Evolutionary conservation across 2,113 vertebrate species (phyloP).

Genomic region (Probosciger aterrimus): DNA sequence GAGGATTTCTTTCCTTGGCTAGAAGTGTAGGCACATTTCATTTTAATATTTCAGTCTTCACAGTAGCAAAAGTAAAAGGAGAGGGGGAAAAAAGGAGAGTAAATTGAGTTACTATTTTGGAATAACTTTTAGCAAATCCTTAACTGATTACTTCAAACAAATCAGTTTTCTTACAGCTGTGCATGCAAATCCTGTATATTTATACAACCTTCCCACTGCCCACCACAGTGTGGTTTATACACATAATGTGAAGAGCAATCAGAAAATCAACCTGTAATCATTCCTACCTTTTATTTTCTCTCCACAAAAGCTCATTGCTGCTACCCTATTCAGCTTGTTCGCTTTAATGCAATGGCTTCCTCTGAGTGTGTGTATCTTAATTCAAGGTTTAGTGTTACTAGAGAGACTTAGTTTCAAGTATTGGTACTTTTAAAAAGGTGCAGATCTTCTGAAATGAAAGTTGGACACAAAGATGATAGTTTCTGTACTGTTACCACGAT

Average conservation of each 20-base stretch:
- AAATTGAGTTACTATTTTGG: not conserved
- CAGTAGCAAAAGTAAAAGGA: not conserved
- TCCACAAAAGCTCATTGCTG: not conserved
- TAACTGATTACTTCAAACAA: not conserved
- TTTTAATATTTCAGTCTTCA: not conserved
- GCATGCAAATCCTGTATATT: fast-evolving
- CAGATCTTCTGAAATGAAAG: not conserved
- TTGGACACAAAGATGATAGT: not conserved
- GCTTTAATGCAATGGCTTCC: not conserved
- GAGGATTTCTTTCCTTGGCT: not conserved
- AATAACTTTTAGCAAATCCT: not conserved
- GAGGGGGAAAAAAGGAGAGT: fast-evolving
- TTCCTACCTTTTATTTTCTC: not conserved
- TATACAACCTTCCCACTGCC: not conserved
- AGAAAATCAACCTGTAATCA: not conserved
- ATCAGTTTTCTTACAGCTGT: not conserved
- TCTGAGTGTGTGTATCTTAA: not conserved
- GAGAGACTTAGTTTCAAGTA: not conserved
- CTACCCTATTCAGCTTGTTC: not conserved
- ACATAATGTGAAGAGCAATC: not conserved
- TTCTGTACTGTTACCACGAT: not conserved
- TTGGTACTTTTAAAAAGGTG: not conserved
- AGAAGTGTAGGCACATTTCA: not conserved
- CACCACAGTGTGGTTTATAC: not conserved
- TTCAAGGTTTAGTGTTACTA: not conserved